Evolutionary conservation across 2,797 vertebrate genomes (phyloP).

Genomic region (Neosalanx taihuensis): DNA sequence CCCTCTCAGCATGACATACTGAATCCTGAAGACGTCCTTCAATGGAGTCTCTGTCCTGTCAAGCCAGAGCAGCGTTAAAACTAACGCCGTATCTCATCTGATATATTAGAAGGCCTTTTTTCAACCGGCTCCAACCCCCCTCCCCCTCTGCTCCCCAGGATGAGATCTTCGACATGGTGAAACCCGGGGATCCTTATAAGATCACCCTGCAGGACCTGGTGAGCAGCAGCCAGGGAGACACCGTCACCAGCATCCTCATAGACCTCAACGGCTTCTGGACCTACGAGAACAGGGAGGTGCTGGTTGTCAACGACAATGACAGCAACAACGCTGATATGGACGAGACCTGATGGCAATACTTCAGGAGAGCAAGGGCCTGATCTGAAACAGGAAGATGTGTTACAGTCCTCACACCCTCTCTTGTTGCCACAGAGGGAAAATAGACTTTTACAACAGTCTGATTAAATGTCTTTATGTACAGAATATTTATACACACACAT

Average conservation of each 20-base stretch:
- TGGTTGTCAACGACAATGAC: constrained; percentile 89
- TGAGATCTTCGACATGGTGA: constrained; percentile 99
- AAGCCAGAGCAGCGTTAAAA: background rate
- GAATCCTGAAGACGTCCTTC: background rate
- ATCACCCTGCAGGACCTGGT: constrained; percentile 97
- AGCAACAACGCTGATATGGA: constrained; percentile 75
- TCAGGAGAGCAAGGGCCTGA: too few relatives aligned
- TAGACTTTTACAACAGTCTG: background rate
- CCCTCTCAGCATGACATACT: too few relatives aligned
- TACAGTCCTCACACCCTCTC: background rate
- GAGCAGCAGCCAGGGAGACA: constrained; percentile 96
- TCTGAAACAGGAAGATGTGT: constrained; percentile 6
- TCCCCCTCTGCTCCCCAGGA: constrained; percentile 71
- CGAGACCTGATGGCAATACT: constrained; percentile 73
- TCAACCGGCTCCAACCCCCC: too few relatives aligned
- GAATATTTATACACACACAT: background rate
- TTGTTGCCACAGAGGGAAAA: background rate
- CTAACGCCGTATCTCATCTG: too few relatives aligned
- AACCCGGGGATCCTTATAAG: constrained; percentile 92
- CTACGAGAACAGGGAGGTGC: constrained; percentile 96
- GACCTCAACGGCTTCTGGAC: constrained; percentile 99
- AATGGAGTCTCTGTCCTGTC: background rate
- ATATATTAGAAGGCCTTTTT: too few relatives aligned
- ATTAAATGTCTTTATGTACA: constrained; percentile 11
- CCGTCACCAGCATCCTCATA: constrained; percentile 95